phyloP scores from a whole-genome alignment of 53 echinoderm and acorn worm genomes.

The Actinopyga echinites region DNA sequence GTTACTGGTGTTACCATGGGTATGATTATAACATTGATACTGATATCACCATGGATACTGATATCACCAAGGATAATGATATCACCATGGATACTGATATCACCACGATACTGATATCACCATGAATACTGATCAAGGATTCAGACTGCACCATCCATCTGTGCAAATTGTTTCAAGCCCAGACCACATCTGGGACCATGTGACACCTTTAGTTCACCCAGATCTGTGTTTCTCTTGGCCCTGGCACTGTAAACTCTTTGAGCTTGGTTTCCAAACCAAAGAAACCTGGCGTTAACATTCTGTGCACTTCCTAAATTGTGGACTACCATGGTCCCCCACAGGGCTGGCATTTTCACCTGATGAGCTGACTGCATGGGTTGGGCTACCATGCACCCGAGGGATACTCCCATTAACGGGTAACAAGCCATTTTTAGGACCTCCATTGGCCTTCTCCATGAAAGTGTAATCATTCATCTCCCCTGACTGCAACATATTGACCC shows the following conservation, averaged over 20 bases:
- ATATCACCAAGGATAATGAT: no score
- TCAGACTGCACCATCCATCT: no score
- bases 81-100: no score
- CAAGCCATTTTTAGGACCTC: conserved; percentile 38
- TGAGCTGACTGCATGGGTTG: neutral
- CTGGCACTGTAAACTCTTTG: neutral
- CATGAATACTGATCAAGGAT: no score
- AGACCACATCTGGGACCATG: no score
- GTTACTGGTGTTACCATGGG: no score
- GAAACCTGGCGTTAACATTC: conserved; percentile 61
- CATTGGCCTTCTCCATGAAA: conserved; percentile 40
- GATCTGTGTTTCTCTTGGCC: no score
- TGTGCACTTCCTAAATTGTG: conserved; percentile 69
- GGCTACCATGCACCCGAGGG: conserved; percentile 23
- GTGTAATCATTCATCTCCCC: conserved; percentile 59
- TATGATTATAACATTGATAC: no score
- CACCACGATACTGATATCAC: no score
- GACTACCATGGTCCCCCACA: conserved; percentile 30
- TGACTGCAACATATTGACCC: conserved; percentile 66
- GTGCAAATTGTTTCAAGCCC: no score
- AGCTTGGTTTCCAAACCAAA: neutral
- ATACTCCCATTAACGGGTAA: conserved; percentile 52
- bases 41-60: no score
- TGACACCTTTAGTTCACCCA: no score
- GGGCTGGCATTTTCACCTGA: neutral